Evolutionary conservation across 2,113 vertebrate species (phyloP), one percentile per base, ranked within the genome.

Genomic region (Zootoca vivipara): DNA sequence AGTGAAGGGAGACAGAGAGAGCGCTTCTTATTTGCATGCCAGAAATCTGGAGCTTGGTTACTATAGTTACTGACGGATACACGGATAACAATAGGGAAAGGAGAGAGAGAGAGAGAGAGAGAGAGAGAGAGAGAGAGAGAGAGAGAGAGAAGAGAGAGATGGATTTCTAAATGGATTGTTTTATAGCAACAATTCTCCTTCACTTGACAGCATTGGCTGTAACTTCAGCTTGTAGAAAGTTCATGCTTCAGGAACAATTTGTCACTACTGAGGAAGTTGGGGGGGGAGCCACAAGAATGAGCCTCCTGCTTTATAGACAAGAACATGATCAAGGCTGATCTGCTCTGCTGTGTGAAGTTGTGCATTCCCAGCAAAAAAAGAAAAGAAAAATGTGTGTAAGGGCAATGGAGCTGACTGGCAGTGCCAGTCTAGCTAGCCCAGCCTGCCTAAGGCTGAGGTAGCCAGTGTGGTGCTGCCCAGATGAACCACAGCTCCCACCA

Each of bases 31-130:
- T 89, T 89, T 92, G 92, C 85, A 93, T 85, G 77, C 90, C 93
- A 90, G 87, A 77, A 93, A 87, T 90, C 93, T 18, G 0, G 86
- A 93, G 90, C 89, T n/a, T 62, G 0, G 93, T 97, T 96, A 78
- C 95, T 92, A 96, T 96, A 94, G 96, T 88, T 95, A 97, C 96
- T 89, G 89, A 87, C 62, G 89, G 85, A 90, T 87, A 13, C 35
- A 40, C 3, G 3, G 62, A 67, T 67, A 82, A 82, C 81, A 67
- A 67, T 38, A 35, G 58, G 24, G 22, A 58, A n/a, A n/a, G 15
- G 46, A 28, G 82, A 88, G 88, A 82, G 94, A 93, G 78, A 90
- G 91, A 64, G 87, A 87, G 85, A 85, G 90, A 90, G 80, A 87
- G 87, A 82, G 93, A 93, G 78, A 91, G 91, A 58, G 89, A 26